Conservation (phyloP, 2,888 invertebrate genomes). For the Drosophila barbarae region DNA sequence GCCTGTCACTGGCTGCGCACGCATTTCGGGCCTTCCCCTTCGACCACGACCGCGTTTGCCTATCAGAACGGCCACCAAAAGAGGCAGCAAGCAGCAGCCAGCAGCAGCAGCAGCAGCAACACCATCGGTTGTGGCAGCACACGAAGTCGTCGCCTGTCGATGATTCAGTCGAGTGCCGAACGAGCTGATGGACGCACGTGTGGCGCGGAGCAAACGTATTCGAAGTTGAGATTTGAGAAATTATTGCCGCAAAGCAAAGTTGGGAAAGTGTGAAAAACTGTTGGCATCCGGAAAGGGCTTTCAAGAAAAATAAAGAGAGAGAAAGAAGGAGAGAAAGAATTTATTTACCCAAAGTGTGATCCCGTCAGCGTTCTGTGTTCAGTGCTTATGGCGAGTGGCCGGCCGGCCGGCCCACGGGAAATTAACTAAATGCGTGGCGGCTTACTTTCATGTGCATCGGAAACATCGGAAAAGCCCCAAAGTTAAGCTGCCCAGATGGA, state of each 20-base stretch:
- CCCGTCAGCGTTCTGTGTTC: constrained; percentile 17
- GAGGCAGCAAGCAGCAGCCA: constrained; percentile 40
- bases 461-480: constrained; percentile 45
- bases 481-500: constrained; percentile 67
- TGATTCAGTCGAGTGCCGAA: constrained; percentile 76
- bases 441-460: constrained; percentile 59
- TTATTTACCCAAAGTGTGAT: constrained; percentile 15
- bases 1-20: constrained; percentile 44
- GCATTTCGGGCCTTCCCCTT: constrained; percentile 22
- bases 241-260: constrained; percentile 12
- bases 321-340: too few species aligned
- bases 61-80: constrained; percentile 55
- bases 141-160: constrained; percentile 44
- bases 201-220: constrained; percentile 44
- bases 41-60: constrained; percentile 54
- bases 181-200: constrained; percentile 74
- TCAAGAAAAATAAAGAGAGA: neutral
- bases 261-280: constrained; percentile 38
- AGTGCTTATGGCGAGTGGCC: constrained; percentile 55
- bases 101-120: constrained; percentile 12
- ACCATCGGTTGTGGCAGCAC: constrained; percentile 35
- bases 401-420: constrained; percentile 67
- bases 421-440: constrained; percentile 53
- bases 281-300: constrained; percentile 21
- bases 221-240: constrained; percentile 7